A percentile compares a stretch with the other conserved stretches of the same genome.
phyloP scores from a whole-genome alignment of 2,888 invertebrate genomes.

The Carpatolechia fugitivella region DNA sequence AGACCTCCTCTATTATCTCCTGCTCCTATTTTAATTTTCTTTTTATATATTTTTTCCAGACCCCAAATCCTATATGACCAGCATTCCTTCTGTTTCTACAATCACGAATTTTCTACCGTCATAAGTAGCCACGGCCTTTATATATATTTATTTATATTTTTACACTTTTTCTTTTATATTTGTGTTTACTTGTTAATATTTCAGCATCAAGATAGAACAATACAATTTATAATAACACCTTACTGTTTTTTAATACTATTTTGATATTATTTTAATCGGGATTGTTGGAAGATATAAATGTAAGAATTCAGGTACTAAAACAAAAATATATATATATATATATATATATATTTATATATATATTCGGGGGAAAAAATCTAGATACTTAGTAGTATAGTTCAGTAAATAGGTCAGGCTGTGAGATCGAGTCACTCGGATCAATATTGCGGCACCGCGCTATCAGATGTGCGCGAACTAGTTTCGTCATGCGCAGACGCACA shows the following conservation, averaged over 20 bases:
- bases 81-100: slow-evolving; percentile 3
- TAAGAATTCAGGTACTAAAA: too few relatives aligned
- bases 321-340: too few relatives aligned
- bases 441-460: slow-evolving; percentile 11
- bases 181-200: too few relatives aligned
- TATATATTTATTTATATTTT: too few relatives aligned
- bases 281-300: too few relatives aligned
- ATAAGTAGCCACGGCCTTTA: too few relatives aligned
- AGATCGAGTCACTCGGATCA: slow-evolving; percentile 3
- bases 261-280: too few relatives aligned
- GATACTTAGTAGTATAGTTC: not conserved
- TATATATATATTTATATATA: too few relatives aligned
- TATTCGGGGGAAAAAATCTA: too few relatives aligned
- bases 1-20: not conserved
- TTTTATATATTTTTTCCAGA: slow-evolving; percentile 28
- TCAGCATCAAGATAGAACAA: not conserved
- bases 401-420: slow-evolving; percentile 5
- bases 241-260: not conserved
- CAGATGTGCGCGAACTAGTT: slow-evolving; percentile 31
- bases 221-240: not conserved
- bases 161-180: too few relatives aligned
- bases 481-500: slow-evolving; percentile 33
- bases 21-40: not conserved
- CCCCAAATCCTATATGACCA: slow-evolving; percentile 26
- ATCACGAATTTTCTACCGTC: too few relatives aligned